A percentile compares a stretch with the other conserved stretches of the same genome.
Conservation (phyloP, 2,113 vertebrate genomes). For the Ceuthmochares aereus region DNA sequence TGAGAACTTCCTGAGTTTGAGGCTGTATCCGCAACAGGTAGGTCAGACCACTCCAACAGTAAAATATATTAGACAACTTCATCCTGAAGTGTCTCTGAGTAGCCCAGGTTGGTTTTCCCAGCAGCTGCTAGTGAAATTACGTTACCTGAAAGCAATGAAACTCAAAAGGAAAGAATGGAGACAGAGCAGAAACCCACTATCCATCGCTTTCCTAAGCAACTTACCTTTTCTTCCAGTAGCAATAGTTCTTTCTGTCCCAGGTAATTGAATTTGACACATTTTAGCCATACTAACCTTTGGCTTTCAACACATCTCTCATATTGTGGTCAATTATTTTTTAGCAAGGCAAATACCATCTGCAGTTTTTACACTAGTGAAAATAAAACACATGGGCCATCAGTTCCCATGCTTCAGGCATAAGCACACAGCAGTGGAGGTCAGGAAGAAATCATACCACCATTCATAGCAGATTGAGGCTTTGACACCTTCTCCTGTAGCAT, state of each 20-base stretch:
- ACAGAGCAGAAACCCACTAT: slow-evolving; percentile 3
- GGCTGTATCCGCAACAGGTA: background rate
- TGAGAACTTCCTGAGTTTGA: slow-evolving; percentile 5
- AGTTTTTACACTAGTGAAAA: background rate
- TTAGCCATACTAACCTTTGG: slow-evolving; percentile 41
- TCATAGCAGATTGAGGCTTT: background rate
- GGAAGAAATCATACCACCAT: background rate
- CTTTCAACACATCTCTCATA: slow-evolving; percentile 40
- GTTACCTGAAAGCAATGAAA: slow-evolving; percentile 32
- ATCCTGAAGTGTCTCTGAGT: background rate
- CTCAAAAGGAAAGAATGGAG: background rate
- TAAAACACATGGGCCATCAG: slow-evolving; percentile 8
- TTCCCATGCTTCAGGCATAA: background rate
- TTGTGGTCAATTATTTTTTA: slow-evolving; percentile 40
- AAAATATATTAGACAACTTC: background rate
- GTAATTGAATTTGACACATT: slow-evolving; percentile 47
- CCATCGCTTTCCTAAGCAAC: background rate
- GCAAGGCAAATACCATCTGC: slow-evolving; percentile 15
- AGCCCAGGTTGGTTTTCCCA: background rate
- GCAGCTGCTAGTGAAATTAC: background rate
- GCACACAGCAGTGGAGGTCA: background rate
- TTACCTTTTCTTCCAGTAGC: slow-evolving; percentile 19
- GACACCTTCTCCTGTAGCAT: slow-evolving; percentile 36
- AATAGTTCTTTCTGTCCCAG: slow-evolving; percentile 15
- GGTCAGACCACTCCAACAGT: background rate